phyloP scores from a whole-genome alignment of 2,113 vertebrate species.

The Romanogobio albipinnatus region DNA sequence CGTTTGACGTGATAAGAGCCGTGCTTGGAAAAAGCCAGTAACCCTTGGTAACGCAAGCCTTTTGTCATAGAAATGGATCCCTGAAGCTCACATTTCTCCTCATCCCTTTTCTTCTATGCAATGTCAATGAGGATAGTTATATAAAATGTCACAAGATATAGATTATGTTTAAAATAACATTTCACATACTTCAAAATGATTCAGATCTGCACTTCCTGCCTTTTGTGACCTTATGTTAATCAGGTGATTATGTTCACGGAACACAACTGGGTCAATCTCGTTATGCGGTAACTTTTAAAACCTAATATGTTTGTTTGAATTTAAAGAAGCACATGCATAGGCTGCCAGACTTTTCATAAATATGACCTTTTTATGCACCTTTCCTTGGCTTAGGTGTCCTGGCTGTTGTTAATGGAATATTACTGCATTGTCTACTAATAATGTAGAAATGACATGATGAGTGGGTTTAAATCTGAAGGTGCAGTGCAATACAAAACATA shows the following conservation, averaged over 20 bases:
- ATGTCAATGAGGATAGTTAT: slow-evolving; percentile 2
- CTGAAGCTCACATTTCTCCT: slow-evolving; percentile 21
- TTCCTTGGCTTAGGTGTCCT: too few species aligned
- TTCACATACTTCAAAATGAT: neutral
- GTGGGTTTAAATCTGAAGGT: too few species aligned
- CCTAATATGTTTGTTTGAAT: neutral
- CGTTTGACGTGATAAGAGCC: slow-evolving; percentile 38
- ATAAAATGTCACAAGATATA: neutral
- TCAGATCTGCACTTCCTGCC: neutral
- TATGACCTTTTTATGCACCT: too few species aligned
- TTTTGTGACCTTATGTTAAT: neutral
- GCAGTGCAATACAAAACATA: neutral
- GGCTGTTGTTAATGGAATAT: too few species aligned
- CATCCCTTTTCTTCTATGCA: slow-evolving; percentile 25
- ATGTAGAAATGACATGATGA: neutral
- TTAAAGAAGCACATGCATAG: neutral
- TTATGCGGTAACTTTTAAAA: neutral
- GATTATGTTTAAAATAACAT: slow-evolving; percentile 23
- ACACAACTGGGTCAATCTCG: neutral
- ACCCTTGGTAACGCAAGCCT: slow-evolving; percentile 41
- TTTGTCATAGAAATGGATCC: slow-evolving; percentile 37
- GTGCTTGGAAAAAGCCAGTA: slow-evolving; percentile 27
- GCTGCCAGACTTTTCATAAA: neutral
- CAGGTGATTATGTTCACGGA: neutral
- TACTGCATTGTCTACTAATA: neutral